Percentiles rank a stretch among this genome's conserved stretches.
phyloP scores from a whole-genome alignment of 2,113 vertebrate species.

The Cricetomys ansorgei region DNA sequence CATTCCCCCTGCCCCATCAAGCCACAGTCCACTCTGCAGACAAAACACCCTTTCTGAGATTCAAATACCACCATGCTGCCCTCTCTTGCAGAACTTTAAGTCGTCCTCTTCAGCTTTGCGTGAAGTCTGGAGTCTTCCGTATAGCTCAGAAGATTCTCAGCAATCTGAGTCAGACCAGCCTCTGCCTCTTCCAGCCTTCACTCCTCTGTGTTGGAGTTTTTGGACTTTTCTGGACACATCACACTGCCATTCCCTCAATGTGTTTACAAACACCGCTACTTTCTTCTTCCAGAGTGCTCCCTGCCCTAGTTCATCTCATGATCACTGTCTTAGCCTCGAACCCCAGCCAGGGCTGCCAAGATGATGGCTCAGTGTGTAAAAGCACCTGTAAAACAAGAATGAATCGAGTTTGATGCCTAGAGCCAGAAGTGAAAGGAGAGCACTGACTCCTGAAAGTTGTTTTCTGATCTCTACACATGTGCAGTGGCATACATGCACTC shows the following conservation, averaged over 20 bases:
- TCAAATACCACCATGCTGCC: neutral
- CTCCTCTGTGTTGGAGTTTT: neutral
- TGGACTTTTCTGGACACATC: neutral
- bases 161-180: neutral
- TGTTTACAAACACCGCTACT: neutral
- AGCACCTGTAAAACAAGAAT: neutral
- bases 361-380: neutral
- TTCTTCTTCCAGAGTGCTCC: neutral
- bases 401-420: neutral
- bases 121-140: neutral
- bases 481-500: neutral
- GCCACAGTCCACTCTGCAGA: neutral
- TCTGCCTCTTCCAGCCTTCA: neutral
- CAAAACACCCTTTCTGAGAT: neutral
- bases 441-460: neutral
- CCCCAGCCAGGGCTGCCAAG: neutral
- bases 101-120: neutral
- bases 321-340: neutral
- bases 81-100: neutral
- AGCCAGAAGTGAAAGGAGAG: neutral
- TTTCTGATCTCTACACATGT: neutral
- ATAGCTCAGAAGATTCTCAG: neutral
- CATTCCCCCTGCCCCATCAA: neutral
- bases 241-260: neutral
- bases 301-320: neutral